Conservation (phyloP, 2,888 invertebrate genomes). For the Fissipunctia ypsillon region DNA sequence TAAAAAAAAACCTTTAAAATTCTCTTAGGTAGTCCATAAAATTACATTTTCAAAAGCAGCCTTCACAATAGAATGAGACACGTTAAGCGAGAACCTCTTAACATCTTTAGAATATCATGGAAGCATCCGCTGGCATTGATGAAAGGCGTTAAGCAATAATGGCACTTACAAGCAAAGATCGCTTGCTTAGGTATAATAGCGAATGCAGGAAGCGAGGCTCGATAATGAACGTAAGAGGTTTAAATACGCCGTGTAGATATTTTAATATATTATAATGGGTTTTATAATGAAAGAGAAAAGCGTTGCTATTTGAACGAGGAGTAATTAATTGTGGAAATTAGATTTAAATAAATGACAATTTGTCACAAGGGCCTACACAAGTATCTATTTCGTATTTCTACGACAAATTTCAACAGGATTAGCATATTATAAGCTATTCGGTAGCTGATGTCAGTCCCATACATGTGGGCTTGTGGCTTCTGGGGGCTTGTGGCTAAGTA, state of each 20-base stretch:
- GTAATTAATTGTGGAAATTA: no score
- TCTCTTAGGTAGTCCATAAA: constrained; percentile 1
- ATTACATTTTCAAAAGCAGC: constrained; percentile 3
- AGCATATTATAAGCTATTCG: no score
- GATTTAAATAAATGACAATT: no score
- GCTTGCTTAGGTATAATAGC: constrained; percentile 36
- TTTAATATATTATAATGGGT: not conserved
- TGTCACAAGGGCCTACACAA: no score
- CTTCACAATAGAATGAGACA: constrained; percentile 17
- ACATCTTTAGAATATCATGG: constrained; percentile 56
- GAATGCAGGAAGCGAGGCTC: constrained; percentile 24
- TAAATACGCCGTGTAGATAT: constrained; percentile 16
- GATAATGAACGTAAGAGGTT: constrained; percentile 51
- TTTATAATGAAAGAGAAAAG: not conserved
- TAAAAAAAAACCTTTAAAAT: not conserved
- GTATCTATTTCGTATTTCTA: no score
- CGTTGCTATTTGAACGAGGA: not conserved
- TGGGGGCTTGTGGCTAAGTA: no score
- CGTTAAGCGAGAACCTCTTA: constrained; percentile 28
- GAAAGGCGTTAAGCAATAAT: constrained; percentile 61
- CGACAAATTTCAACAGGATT: no score
- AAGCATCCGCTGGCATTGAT: constrained; percentile 53
- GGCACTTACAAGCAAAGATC: constrained; percentile 50
- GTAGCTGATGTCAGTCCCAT: no score
- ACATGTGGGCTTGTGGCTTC: no score